phyloP scores from a whole-genome alignment of 2,888 invertebrate genomes.

The Lithosia quadra region DNA sequence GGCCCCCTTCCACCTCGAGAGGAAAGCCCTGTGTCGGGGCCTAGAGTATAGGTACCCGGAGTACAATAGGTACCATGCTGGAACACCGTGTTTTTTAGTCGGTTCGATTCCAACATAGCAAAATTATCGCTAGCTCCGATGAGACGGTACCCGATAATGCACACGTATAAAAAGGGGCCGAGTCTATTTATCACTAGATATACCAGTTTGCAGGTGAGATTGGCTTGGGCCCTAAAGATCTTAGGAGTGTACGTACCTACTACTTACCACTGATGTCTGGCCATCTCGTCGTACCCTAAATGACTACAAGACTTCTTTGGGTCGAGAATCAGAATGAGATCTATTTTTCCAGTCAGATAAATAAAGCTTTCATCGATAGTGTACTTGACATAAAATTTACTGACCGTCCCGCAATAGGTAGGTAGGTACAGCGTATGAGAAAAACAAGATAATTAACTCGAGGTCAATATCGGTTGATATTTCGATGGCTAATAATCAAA shows the following conservation, averaged over 20 bases:
- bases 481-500: slow-evolving; percentile 7
- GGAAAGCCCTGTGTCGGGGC: too few relatives aligned
- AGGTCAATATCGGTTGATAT: neutral
- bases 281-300: too few relatives aligned
- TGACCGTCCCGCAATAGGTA: neutral
- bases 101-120: too few relatives aligned
- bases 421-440: neutral
- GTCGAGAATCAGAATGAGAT: neutral
- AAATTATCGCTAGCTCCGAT: too few relatives aligned
- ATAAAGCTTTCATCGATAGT: neutral
- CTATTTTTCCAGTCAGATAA: neutral
- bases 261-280: too few relatives aligned
- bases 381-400: neutral
- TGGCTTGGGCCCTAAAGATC: neutral
- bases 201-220: neutral
- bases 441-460: slow-evolving; percentile 7
- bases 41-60: too few relatives aligned
- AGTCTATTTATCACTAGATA: neutral
- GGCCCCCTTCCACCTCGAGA: too few relatives aligned
- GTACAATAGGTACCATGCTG: too few relatives aligned
- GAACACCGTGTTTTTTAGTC: too few relatives aligned
- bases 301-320: neutral
- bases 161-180: too few relatives aligned
- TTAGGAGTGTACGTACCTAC: too few relatives aligned
- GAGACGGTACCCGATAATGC: too few relatives aligned